Conservation (phyloP, 2,797 vertebrate species). For the Danio aesculapii region DNA sequence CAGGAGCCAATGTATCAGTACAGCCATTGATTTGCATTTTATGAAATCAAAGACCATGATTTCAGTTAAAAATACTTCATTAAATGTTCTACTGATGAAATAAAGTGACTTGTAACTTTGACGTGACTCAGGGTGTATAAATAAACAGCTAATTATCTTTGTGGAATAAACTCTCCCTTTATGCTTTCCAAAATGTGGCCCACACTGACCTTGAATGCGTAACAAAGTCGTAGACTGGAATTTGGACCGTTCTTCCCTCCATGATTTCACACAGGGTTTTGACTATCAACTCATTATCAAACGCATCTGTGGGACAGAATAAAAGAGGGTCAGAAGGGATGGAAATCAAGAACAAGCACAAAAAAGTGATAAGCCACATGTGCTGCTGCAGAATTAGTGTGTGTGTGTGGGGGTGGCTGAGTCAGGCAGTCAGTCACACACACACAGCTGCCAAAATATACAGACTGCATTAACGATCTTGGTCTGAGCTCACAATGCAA, state of each 20-base stretch:
- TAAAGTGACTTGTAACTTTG: too few relatives aligned
- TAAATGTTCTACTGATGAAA: too few relatives aligned
- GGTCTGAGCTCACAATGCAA: background rate
- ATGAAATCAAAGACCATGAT: too few relatives aligned
- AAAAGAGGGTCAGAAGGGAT: background rate
- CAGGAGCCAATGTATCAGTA: too few relatives aligned
- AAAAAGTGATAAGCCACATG: constrained; percentile 8
- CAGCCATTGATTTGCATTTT: too few relatives aligned
- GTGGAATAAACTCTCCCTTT: background rate
- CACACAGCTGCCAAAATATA: constrained; percentile 24
- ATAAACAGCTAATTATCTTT: too few relatives aligned
- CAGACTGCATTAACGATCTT: constrained; percentile 14
- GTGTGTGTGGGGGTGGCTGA: background rate
- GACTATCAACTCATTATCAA: constrained; percentile 92
- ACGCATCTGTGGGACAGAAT: constrained; percentile 83
- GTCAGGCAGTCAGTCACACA: background rate
- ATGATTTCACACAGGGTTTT: constrained; percentile 88
- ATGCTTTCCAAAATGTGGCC: background rate
- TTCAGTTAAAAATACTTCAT: too few relatives aligned
- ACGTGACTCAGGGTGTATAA: too few relatives aligned
- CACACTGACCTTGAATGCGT: constrained; percentile 88
- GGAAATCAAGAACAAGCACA: background rate
- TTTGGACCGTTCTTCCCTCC: constrained; percentile 89
- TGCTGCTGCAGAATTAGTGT: background rate
- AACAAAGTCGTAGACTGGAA: constrained; percentile 94